Base-by-base conservation (phyloP, 2,113 vertebrate species). In the Passerina amoena region DNA sequence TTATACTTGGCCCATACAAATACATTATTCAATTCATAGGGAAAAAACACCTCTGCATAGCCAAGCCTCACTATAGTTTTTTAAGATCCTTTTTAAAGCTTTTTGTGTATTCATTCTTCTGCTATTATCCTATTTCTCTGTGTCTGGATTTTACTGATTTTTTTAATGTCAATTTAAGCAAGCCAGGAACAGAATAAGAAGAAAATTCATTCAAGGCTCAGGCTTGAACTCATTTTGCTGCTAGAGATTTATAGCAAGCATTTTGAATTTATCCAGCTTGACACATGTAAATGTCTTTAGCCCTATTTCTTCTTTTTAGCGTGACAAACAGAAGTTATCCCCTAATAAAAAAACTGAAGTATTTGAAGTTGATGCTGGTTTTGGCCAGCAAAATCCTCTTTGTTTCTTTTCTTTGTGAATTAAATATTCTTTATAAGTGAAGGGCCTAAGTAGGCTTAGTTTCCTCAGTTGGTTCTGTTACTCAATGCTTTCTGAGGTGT, bases 251-350 rank as follows among this genome's bases (percentile, higher is more conserved):
- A 45, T 65, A 75, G 40, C 20, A 89, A 78, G 57, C 40, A 38
- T 82, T 91, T 91, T 61, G 56, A 51, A 68, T 84, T 96, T 94
- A 89, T 91, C 61, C 93, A 42, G 37, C 65, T 71, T 94, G 77
- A 92, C 64, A 40, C 38, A 87, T 3, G 4, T 65, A 94, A 69
- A 82, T 72, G 35, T 87, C 53, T 95, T 77, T 76, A 95, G 75
- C 66, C 6, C 37, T 68, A 25, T 91, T 88, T 88, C 44, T 81
- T 93, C 48, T 64, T 76, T 91, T 53, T 64, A 85, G 17, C 45
- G 10, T 82, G 65, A 92, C 56, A 79, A 96, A 90, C 10, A 40
- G 47, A 81, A 89, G 66, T 86, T 33, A 2, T 90, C 20, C 22
- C 24, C 21, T 40, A 82, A 57, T 88, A 68, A 61, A 91, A 94